phyloP scores from a whole-genome alignment of 2,113 vertebrate species.

The Psophia crepitans region DNA sequence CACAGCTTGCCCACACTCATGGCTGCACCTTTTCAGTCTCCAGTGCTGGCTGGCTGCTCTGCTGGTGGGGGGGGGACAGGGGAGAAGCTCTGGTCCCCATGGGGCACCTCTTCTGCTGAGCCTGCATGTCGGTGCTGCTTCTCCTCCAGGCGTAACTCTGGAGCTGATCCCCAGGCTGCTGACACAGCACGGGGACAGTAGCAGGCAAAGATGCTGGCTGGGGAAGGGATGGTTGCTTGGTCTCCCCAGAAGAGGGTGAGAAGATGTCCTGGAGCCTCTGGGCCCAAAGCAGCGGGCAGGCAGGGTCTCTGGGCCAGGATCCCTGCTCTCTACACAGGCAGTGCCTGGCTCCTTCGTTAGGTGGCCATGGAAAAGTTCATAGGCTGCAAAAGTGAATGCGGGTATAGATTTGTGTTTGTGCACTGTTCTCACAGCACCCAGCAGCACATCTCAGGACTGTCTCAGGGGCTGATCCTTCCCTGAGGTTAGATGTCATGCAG shows the following conservation, averaged over 20 bases:
- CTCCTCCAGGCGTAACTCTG: neutral
- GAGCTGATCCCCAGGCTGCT: neutral
- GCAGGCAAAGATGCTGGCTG: neutral
- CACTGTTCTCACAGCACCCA: neutral
- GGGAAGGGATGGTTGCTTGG: neutral
- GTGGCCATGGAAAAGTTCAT: neutral
- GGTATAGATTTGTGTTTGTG: neutral
- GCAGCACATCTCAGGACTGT: neutral
- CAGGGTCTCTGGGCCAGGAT: neutral
- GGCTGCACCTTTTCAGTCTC: neutral
- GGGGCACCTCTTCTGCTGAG: neutral
- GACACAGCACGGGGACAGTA: neutral
- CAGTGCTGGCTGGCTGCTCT: neutral
- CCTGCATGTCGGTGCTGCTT: neutral
- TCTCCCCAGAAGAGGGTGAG: neutral
- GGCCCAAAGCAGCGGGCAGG: neutral
- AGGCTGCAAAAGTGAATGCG: neutral
- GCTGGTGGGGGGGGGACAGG: neutral
- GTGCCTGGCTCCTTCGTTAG: neutral
- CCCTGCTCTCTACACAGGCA: fast-evolving
- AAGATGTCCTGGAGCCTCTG: neutral
- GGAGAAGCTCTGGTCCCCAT: neutral
- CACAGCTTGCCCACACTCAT: neutral
- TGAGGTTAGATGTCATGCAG: neutral
- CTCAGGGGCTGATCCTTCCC: neutral